Evolutionary conservation across 1,140 invertebrate genomes (phyloP).

Genomic region (Drosophila hydei): DNA sequence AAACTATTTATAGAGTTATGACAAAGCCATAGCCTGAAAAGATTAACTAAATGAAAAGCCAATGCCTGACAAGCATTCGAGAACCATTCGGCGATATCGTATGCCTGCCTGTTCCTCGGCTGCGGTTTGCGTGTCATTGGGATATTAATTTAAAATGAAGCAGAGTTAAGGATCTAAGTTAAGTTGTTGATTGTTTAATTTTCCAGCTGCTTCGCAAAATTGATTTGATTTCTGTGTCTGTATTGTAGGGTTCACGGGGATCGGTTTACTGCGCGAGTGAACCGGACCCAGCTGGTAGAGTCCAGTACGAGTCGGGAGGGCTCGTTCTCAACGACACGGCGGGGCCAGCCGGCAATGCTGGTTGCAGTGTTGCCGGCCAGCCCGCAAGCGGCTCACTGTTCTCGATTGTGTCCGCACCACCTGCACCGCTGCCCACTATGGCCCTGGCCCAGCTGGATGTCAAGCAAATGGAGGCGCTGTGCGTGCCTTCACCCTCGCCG

Average conservation of each 20-base stretch:
- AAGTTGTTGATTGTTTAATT: slow-evolving; percentile 37
- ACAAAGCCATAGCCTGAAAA: too few relatives aligned
- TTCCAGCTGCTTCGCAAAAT: slow-evolving; percentile 1
- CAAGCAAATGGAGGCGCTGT: slow-evolving; percentile 67
- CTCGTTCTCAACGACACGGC: slow-evolving; percentile 62
- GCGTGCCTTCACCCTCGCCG: slow-evolving; percentile 48
- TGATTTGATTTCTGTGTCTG: slow-evolving; percentile 23
- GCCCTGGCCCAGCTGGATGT: slow-evolving; percentile 83
- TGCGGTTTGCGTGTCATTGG: slow-evolving; percentile 21
- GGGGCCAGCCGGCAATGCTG: slow-evolving; percentile 72
- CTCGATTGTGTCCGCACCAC: slow-evolving; percentile 86
- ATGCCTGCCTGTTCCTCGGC: background rate
- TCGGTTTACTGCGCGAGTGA: slow-evolving; percentile 84
- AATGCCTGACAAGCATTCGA: slow-evolving; percentile 14
- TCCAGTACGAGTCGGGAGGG: slow-evolving; percentile 84
- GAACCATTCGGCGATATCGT: slow-evolving; percentile 29
- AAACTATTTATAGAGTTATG: too few relatives aligned
- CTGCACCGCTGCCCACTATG: slow-evolving; percentile 75
- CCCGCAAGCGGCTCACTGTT: slow-evolving; percentile 84
- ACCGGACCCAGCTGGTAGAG: slow-evolving; percentile 83
- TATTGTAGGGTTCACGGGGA: slow-evolving; percentile 84
- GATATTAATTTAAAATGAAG: too few relatives aligned
- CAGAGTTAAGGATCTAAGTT: too few relatives aligned
- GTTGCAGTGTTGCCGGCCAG: slow-evolving; percentile 45
- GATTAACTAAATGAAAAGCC: slow-evolving; percentile 12